Base-by-base conservation (phyloP, 2,888 invertebrate species). In the Drosophila leonis region DNA sequence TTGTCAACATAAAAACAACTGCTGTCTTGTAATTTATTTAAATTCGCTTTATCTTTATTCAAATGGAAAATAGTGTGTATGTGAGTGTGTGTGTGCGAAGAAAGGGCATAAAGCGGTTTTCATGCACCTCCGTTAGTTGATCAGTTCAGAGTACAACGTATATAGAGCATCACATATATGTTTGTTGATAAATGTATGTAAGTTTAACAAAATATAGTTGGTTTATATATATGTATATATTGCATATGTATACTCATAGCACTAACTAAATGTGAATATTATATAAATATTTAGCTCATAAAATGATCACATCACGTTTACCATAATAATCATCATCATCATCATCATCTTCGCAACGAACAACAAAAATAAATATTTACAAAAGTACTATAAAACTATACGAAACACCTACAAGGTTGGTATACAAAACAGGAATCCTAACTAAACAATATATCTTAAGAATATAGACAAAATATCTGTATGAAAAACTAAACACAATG, bases 341-440 rank as follows among this genome's bases (percentile, higher is more conserved):
- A 59, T 75, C 67, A 52, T 80, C 52, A 24, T 72, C 80, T 65
- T 61, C 48, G 37, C 48, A 48, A 37, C 59, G 71, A 79, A 77
- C 73, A 82, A 87, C 87, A 90, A 80, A 70, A 88, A 88, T 88
- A 88, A 88, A 90, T 88, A 90, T 88, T 72, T 90, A 90, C 84
- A 88, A 88, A 77, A 63, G 62, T 71, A 65, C 66, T 84, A 79
- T 55, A 57, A 65, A 65, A 72, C 88, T 86, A 88, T 72, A 74
- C 66, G 65, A 83, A 56, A 75, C 69, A 68, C 74, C 75, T 69
- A 72, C 74, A 71, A 48, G 62, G 49, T 64, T 70, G 70, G 67
- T 48, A 49, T 62, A 73, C 63, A 78, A 75, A 70, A 78, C 52
- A 70, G 37, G 35, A 18, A 10, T 10, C 46, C 49, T 49, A 70